A percentile compares a stretch with the other conserved stretches of the same genome.
phyloP scores from a whole-genome alignment of 1,140 invertebrate species.

The Procambarus virginalis region DNA sequence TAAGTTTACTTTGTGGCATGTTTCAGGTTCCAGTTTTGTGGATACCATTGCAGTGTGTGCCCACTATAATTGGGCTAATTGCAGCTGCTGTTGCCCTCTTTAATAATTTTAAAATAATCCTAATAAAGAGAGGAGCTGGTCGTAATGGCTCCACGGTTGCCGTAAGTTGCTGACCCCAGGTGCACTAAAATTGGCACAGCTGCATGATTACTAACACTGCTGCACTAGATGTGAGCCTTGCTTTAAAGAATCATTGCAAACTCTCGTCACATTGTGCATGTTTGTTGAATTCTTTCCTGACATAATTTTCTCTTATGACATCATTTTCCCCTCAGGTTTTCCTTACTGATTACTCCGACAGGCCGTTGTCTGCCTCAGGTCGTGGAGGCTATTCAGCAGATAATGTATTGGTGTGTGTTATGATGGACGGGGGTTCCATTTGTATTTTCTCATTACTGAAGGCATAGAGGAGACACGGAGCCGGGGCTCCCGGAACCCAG shows the following conservation, averaged over 20 bases:
- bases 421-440: too few relatives aligned
- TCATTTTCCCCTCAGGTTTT: background rate
- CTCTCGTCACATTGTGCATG: background rate
- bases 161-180: constrained; percentile 46
- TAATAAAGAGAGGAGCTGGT: constrained; percentile 56
- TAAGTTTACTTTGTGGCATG: background rate
- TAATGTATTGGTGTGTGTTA: too few relatives aligned
- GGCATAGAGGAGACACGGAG: too few relatives aligned
- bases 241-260: background rate
- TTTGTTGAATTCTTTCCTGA: background rate
- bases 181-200: background rate
- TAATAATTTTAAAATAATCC: constrained; percentile 65
- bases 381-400: too few relatives aligned
- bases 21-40: constrained; percentile 56
- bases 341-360: background rate
- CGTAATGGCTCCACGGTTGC: constrained; percentile 63
- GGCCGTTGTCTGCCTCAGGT: too few relatives aligned
- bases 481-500: too few relatives aligned
- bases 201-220: constrained; percentile 4
- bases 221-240: background rate
- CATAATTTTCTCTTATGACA: background rate
- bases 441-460: too few relatives aligned
- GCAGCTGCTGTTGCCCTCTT: constrained; percentile 53
- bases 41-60: constrained; percentile 50
- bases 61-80: constrained; percentile 48